Percentiles rank a stretch among this genome's conserved stretches.
These are phyloP conservation scores for Spicauda simplicius DNA, from an alignment of 2,888 invertebrate species.

Conservation along the genomic window DNA sequence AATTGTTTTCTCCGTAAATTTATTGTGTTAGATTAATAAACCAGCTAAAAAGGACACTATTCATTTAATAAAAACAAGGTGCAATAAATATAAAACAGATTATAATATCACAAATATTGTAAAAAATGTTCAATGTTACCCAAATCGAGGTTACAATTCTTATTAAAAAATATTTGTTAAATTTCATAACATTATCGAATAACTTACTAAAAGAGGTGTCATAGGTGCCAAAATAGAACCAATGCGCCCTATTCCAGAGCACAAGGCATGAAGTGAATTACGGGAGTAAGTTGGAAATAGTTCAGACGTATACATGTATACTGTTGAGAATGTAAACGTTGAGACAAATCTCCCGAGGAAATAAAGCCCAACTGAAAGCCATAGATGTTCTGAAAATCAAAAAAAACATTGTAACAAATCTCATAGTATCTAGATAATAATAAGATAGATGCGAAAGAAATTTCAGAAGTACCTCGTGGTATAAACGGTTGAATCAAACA, in stretches of 20 bases:
- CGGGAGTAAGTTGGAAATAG: slow-evolving; percentile 59
- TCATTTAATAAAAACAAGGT: too few species aligned
- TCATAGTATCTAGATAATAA: background rate
- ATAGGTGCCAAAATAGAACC: slow-evolving; percentile 58
- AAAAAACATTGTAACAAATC: background rate
- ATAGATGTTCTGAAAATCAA: slow-evolving; percentile 42
- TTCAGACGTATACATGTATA: slow-evolving; percentile 58
- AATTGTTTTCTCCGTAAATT: too few species aligned
- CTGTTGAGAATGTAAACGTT: slow-evolving; percentile 49
- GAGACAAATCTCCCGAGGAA: slow-evolving; percentile 50
- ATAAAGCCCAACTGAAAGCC: slow-evolving; percentile 50
- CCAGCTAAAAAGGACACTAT: too few species aligned
- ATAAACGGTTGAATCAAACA: slow-evolving; percentile 83
- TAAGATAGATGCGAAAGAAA: too few species aligned
- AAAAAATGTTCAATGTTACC: too few species aligned
- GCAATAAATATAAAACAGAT: too few species aligned
- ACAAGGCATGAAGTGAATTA: slow-evolving; percentile 58
- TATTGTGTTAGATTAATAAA: too few species aligned
- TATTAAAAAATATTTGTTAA: too few species aligned
- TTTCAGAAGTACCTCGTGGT: slow-evolving; percentile 62
- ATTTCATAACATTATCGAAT: too few species aligned
- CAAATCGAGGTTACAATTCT: too few species aligned
- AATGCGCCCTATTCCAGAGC: slow-evolving; percentile 55
- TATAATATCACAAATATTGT: too few species aligned
- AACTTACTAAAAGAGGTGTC: slow-evolving; percentile 60